Evolutionary conservation across 2,113 vertebrate genomes (phyloP).

Genomic region (Macquaria australasica): DNA sequence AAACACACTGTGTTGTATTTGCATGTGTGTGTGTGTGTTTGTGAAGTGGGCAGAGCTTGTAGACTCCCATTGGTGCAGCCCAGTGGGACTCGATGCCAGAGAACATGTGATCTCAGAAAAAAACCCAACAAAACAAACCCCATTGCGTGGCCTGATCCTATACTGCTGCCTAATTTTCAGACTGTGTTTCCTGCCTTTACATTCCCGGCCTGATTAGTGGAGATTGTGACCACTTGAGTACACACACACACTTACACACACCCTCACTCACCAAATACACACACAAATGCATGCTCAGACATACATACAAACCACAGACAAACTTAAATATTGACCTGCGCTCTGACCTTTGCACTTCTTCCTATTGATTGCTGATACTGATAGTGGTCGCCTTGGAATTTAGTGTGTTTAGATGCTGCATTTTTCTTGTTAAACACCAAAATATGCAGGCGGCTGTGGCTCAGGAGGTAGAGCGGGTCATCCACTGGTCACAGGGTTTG

Average conservation of each 20-base stretch:
- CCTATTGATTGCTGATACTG: not conserved
- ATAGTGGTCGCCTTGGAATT: not conserved
- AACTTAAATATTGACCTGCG: not conserved
- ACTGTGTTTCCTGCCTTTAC: conserved; percentile 68
- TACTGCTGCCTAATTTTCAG: conserved; percentile 49
- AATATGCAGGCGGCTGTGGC: too few relatives aligned
- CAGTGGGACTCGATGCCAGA: conserved; percentile 47
- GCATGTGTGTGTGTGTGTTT: not conserved
- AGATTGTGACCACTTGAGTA: conserved; percentile 65
- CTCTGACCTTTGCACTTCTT: conserved; percentile 8
- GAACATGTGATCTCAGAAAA: conserved; percentile 59
- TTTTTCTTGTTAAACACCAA: not conserved
- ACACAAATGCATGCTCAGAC: conserved; percentile 1
- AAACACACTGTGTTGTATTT: not conserved
- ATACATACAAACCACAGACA: not conserved
- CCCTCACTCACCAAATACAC: not conserved
- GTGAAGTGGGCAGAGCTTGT: conserved; percentile 9
- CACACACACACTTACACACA: conserved; percentile 12
- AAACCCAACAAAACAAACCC: not conserved
- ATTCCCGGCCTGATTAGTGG: conserved; percentile 74
- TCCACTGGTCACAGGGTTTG: too few relatives aligned
- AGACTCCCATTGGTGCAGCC: conserved; percentile 34
- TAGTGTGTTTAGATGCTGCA: too few relatives aligned
- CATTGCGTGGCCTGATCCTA: conserved; percentile 63
- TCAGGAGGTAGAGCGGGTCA: too few relatives aligned